phyloP scores from a whole-genome alignment of 2,113 vertebrate species.

The Triplophysa tibetana region DNA sequence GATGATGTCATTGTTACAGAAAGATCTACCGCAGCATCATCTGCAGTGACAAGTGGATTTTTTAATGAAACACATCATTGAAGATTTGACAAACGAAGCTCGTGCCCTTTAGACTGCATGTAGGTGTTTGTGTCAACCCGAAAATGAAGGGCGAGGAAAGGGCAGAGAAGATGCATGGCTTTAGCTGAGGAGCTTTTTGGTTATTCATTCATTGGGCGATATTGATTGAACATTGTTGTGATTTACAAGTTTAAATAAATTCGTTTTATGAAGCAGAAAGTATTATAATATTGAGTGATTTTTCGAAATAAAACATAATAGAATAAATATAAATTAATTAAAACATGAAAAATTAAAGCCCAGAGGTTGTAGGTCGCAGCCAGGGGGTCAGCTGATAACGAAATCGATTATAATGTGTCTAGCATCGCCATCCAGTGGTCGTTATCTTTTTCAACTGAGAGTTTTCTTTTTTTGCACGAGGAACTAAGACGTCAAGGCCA shows the following conservation, averaged over 20 bases:
- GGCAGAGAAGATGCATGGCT: neutral
- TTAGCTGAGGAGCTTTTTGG: neutral
- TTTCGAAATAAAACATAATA: neutral
- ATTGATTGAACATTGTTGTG: no score
- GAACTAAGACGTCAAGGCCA: no score
- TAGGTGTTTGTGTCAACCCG: neutral
- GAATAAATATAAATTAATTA: no score
- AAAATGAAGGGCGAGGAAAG: neutral
- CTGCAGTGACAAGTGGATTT: constrained; percentile 49
- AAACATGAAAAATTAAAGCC: no score
- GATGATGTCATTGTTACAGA: constrained; percentile 75
- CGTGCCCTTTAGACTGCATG: neutral
- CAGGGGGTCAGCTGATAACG: no score
- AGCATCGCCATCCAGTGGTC: no score
- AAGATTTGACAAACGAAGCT: neutral
- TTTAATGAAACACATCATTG: constrained; percentile 15
- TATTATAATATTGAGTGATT: neutral
- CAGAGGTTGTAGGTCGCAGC: no score
- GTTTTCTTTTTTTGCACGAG: no score
- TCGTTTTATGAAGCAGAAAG: neutral
- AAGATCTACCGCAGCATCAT: constrained; percentile 59
- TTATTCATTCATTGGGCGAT: neutral
- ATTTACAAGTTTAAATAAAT: neutral
- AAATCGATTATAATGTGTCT: no score
- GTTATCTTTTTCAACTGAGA: no score